Percentiles rank a stretch among this genome's conserved stretches.
These are phyloP conservation scores for Phyllotreta striolata DNA, from an alignment of 2,888 invertebrate species.

Conservation along the genomic window DNA sequence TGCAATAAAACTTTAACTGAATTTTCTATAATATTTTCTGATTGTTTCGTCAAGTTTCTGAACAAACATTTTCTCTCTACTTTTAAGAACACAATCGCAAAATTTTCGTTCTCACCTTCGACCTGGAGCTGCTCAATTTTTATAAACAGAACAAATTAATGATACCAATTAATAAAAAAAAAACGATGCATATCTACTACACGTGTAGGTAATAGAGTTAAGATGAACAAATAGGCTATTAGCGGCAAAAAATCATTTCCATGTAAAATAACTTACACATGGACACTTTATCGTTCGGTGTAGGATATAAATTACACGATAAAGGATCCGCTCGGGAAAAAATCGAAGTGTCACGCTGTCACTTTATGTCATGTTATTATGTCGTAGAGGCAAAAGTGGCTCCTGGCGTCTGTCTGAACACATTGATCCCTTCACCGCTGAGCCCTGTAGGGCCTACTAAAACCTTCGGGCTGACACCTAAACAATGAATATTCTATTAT, in stretches of 20 bases:
- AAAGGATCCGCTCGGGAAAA: conserved; percentile 34
- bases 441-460: conserved; percentile 30
- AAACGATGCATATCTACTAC: too few relatives aligned
- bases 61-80: too few relatives aligned
- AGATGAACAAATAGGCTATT: conserved; percentile 25
- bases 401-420: conserved; percentile 48
- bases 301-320: conserved; percentile 37
- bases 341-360: conserved; percentile 41
- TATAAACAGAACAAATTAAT: too few relatives aligned
- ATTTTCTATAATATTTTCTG: too few relatives aligned
- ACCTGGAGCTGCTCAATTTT: too few relatives aligned
- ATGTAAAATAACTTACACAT: conserved; percentile 32
- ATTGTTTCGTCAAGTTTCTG: too few relatives aligned
- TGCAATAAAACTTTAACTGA: too few relatives aligned
- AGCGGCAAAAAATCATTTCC: conserved; percentile 24
- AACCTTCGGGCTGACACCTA: conserved; percentile 34
- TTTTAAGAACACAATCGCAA: too few relatives aligned
- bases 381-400: conserved; percentile 37
- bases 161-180: too few relatives aligned
- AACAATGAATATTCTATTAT: conserved; percentile 28
- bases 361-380: conserved; percentile 41
- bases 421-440: conserved; percentile 25
- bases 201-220: too few relatives aligned
- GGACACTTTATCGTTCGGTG: conserved; percentile 30
- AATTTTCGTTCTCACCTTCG: too few relatives aligned